Percentiles rank a stretch among this genome's conserved stretches.
These are phyloP conservation scores for Mycalesis mineus DNA, from an alignment of 2,888 invertebrate genomes.

Conservation along the genomic window DNA sequence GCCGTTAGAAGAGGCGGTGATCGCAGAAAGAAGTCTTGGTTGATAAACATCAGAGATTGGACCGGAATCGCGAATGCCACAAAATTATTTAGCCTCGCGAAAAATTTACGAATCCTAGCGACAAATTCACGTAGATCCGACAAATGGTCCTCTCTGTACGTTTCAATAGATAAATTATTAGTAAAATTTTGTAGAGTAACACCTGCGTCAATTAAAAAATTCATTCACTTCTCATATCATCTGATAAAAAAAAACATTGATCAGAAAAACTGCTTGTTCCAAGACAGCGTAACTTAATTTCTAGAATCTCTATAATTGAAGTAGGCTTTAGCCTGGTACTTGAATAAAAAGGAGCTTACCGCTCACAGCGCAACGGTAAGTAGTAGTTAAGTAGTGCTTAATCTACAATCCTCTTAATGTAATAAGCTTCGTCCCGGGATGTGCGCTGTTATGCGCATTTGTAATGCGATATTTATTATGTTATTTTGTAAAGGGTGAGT, in stretches of 20 bases:
- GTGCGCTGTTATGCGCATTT: neutral
- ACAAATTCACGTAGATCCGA: too few species aligned
- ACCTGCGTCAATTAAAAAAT: too few species aligned
- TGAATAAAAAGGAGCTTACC: neutral
- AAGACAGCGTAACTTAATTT: neutral
- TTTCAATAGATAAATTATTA: too few species aligned
- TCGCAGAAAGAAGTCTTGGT: too few species aligned
- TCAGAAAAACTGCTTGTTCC: neutral
- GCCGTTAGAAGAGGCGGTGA: too few species aligned
- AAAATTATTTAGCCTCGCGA: too few species aligned
- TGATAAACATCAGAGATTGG: too few species aligned
- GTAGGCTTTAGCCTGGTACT: neutral
- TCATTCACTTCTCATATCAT: too few species aligned
- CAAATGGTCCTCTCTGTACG: too few species aligned
- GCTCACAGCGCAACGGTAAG: neutral
- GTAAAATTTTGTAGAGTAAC: too few species aligned
- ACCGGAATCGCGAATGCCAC: too few species aligned
- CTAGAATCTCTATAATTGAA: neutral
- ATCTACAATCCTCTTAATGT: conserved; percentile 2
- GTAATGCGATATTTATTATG: conserved; percentile 2
- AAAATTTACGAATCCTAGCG: too few species aligned
- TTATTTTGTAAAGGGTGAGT: neutral
- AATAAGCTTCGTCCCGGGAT: conserved; percentile 1
- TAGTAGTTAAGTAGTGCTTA: neutral
- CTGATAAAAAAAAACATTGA: neutral